phyloP scores from a whole-genome alignment of 2,113 vertebrate species.

The Pan troglodytes region NHGRI_mPanTro3-v2.1_pri NC_072407.2:33342001-33342500 shows the following conservation, averaged over 20 bases:
- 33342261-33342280: not conserved
- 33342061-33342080: not conserved
- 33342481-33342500: not conserved
- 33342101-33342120: not conserved
- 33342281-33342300: constrained; percentile 38
- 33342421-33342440: not conserved
- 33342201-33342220: not conserved
- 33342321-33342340: not conserved
- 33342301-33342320: not conserved
- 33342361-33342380: constrained; percentile 74
- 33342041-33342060: not conserved
- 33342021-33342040: not conserved
- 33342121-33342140: not conserved
- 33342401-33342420: not conserved
- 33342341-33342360: not conserved
- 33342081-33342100: not conserved
- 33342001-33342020: not conserved
- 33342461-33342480: not conserved
- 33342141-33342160: not conserved
- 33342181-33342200: not conserved
- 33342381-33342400: not conserved
- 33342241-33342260: constrained; percentile 26
- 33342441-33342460: not conserved
- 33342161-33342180: not conserved
- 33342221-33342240: constrained; percentile 24